Conservation (phyloP, 23 tunicate genomes). For the Halocynthia roretzi region DNA sequence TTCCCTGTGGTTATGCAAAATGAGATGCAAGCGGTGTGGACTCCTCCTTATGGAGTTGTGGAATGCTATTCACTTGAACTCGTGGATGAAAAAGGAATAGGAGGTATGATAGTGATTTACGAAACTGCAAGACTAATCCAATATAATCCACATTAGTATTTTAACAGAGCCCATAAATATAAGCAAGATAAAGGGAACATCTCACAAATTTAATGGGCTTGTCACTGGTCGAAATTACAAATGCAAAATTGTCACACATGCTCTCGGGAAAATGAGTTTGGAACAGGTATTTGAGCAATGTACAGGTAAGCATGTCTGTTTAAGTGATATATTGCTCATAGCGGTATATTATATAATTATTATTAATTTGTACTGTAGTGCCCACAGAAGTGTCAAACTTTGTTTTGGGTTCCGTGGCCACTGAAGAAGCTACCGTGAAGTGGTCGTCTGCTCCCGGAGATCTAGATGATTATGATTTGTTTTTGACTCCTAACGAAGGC, state of each 20-base stretch:
- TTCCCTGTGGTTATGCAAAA: slow-evolving; percentile 58
- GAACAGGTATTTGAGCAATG: slow-evolving; percentile 53
- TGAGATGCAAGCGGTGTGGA: slow-evolving; percentile 75
- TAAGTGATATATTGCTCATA: background rate
- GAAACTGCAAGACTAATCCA: too few relatives aligned
- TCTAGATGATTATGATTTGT: slow-evolving; percentile 76
- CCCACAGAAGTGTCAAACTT: slow-evolving; percentile 56
- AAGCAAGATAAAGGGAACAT: slow-evolving; percentile 25
- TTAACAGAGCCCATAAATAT: slow-evolving; percentile 30
- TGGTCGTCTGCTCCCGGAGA: slow-evolving; percentile 69
- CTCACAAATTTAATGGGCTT: slow-evolving; percentile 54
- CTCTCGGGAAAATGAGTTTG: slow-evolving; percentile 31
- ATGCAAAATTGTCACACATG: slow-evolving; percentile 37
- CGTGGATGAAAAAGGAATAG: slow-evolving; percentile 9
- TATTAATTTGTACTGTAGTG: slow-evolving; percentile 21
- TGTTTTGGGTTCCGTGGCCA: slow-evolving; percentile 28
- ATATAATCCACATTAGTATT: background rate
- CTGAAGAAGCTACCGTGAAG: slow-evolving; percentile 53
- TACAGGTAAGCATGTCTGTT: slow-evolving; percentile 48
- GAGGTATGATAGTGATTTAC: slow-evolving; percentile 1
- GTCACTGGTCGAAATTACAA: slow-evolving; percentile 57
- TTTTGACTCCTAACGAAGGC: slow-evolving; percentile 59
- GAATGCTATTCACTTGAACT: slow-evolving; percentile 61
- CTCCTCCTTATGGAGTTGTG: slow-evolving; percentile 56
- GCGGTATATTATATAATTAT: background rate